Evolutionary conservation across 2,797 vertebrate species (phyloP), one percentile per base, ranked within the genome.

Genomic region (Esox lucius): DNA sequence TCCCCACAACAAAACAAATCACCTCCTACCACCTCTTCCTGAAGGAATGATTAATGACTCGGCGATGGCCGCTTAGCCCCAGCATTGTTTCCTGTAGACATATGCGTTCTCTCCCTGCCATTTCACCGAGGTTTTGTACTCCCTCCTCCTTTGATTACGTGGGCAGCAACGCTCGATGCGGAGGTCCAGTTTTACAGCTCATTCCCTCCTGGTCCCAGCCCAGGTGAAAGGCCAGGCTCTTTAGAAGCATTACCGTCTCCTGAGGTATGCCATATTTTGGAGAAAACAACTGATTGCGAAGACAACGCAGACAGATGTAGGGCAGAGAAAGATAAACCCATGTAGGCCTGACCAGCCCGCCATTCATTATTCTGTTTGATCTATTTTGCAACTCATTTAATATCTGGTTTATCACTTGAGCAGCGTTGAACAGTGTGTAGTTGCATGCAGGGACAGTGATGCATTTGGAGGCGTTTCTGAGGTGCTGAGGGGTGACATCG

Each of bases 231-330:
- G 78, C 51, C 68, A 7, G 35, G 39, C 35, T 85, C 73, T 75
- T 85, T 85, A 86, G 84, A 35, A 72, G 79, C 68, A 71, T 59
- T 69, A 16, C 19, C 42, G 62, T 70, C 68, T 8, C 24, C 69
- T 73, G 76, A 22, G 46, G 53, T 66, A 35, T 28, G 68, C 22
- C 5, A 51, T 78, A 80, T 13, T 0, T 53, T 73, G 53, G 48
- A n/a, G 73, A 62, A 69, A 74, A 72, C 59, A 74, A 49, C 76
- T 78, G 86, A 84, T 87, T 81, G 69, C 26, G 8, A 74, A 64
- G 24, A n/a, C 73, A 39, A 39, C 35, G n/a, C n/a, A n/a, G n/a
- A n/a, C n/a, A n/a, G n/a, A n/a, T n/a, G n/a, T n/a, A n/a, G n/a
- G n/a, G n/a, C n/a, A n/a, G n/a, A n/a, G n/a, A n/a, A n/a, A n/a